phyloP scores from a whole-genome alignment of 2,888 invertebrate species.

The Agriopis marginaria region DNA sequence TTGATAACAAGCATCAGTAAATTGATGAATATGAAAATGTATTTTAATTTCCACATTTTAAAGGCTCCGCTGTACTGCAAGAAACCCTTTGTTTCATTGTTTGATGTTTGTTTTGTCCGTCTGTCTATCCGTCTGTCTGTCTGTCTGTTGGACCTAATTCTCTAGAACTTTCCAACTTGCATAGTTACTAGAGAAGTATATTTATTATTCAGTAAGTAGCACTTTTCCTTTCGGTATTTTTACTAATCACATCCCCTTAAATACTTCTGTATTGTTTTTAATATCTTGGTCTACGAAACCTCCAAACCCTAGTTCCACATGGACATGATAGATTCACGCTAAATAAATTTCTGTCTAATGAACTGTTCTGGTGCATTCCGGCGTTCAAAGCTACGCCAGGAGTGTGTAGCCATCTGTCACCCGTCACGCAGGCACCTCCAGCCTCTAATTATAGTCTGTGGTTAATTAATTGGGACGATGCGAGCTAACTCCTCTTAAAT shows the following conservation, averaged over 20 bases:
- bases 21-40: no score
- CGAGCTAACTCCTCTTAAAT: slow-evolving; percentile 15
- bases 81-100: neutral
- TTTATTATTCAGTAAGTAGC: no score
- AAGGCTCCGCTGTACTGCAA: no score
- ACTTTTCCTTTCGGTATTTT: no score
- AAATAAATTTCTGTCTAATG: slow-evolving; percentile 78
- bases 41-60: no score
- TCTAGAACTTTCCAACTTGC: no score
- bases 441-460: slow-evolving; percentile 73
- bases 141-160: no score
- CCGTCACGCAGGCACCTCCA: slow-evolving; percentile 72
- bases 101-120: neutral
- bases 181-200: no score
- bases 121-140: no score
- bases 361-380: slow-evolving; percentile 70
- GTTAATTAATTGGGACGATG: slow-evolving; percentile 74
- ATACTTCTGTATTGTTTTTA: neutral
- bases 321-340: slow-evolving; percentile 59
- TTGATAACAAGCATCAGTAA: neutral
- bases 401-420: slow-evolving; percentile 81
- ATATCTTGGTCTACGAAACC: neutral
- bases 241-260: no score
- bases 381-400: slow-evolving; percentile 75
- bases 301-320: slow-evolving; percentile 38